Percentiles rank a stretch among this genome's conserved stretches.
Evolutionary conservation across 1,140 invertebrate genomes (phyloP).

Genomic region (Prorops nasuta): DNA sequence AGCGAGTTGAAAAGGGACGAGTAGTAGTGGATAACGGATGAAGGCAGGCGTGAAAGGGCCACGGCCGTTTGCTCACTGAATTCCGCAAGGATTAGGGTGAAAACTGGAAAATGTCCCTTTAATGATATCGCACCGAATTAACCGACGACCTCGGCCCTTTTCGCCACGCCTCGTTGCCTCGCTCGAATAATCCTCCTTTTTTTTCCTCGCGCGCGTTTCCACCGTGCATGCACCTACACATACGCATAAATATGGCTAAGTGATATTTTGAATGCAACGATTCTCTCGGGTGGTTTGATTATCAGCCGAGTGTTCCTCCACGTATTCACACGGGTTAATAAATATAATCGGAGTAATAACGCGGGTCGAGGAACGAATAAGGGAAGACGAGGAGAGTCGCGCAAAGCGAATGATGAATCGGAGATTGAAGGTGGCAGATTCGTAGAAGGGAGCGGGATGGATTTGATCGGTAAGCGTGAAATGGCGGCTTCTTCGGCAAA

Average conservation of each 20-base stretch:
- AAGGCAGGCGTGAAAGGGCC: constrained; percentile 41
- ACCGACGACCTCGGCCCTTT: constrained; percentile 30
- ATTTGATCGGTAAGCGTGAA: constrained; percentile 52
- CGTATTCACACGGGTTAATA: too few relatives aligned
- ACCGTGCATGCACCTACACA: too few relatives aligned
- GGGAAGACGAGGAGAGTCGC: too few relatives aligned
- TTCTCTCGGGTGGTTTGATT: too few relatives aligned
- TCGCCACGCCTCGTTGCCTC: constrained; percentile 5
- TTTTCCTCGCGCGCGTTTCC: constrained; percentile 6
- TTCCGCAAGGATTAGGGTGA: constrained; percentile 55
- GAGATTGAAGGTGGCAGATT: too few relatives aligned
- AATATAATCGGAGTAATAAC: too few relatives aligned
- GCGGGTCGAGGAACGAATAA: too few relatives aligned
- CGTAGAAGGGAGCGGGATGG: too few relatives aligned
- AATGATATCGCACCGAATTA: constrained; percentile 51
- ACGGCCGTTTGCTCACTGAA: constrained; percentile 50
- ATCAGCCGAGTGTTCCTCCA: too few relatives aligned
- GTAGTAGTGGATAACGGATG: constrained; percentile 33
- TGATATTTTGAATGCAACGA: too few relatives aligned
- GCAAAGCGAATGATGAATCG: constrained; percentile 2
- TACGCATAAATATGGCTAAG: too few relatives aligned
- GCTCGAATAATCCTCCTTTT: background rate
- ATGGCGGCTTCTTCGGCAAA: constrained; percentile 47
- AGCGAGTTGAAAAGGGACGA: constrained; percentile 19
- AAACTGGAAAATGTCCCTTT: constrained; percentile 57